Conservation (phyloP, 2,113 vertebrate species). For the Eublepharis macularius region DNA sequence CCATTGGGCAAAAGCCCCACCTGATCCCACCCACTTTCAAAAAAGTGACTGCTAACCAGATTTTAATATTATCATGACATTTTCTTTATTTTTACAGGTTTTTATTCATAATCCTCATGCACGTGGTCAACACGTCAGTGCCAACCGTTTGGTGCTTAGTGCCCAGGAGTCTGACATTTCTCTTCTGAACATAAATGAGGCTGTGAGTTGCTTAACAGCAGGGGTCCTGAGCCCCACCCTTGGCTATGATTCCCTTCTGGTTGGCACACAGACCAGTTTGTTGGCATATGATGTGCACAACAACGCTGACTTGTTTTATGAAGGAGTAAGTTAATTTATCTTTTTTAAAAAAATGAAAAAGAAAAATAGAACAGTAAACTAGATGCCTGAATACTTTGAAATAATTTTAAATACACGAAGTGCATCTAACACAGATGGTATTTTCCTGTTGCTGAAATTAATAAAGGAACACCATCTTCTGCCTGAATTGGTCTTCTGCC, state of each 20-base stretch:
- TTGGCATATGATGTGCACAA: slow-evolving; percentile 94
- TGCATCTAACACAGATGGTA: no score
- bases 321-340: slow-evolving; percentile 79
- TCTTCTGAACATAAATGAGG: slow-evolving; percentile 95
- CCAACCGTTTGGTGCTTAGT: slow-evolving; percentile 84
- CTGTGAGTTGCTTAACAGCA: slow-evolving; percentile 88
- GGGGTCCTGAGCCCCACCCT: slow-evolving; percentile 84
- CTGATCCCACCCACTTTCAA: background rate
- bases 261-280: slow-evolving; percentile 94
- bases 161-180: slow-evolving; percentile 89
- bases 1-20: no score
- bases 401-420: no score
- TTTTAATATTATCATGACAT: background rate
- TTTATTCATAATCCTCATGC: slow-evolving; percentile 96
- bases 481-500: no score
- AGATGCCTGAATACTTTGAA: no score
- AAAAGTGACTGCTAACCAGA: rapidly evolving
- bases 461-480: no score
- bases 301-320: slow-evolving; percentile 95
- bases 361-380: no score
- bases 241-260: slow-evolving; percentile 84
- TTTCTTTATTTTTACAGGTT: slow-evolving; percentile 77
- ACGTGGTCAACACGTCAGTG: slow-evolving; percentile 76
- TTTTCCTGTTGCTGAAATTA: no score
- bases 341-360: background rate